These are phyloP conservation scores for Anastrepha obliqua DNA, from an alignment of 1,140 invertebrate species.

Conservation along the genomic window DNA sequence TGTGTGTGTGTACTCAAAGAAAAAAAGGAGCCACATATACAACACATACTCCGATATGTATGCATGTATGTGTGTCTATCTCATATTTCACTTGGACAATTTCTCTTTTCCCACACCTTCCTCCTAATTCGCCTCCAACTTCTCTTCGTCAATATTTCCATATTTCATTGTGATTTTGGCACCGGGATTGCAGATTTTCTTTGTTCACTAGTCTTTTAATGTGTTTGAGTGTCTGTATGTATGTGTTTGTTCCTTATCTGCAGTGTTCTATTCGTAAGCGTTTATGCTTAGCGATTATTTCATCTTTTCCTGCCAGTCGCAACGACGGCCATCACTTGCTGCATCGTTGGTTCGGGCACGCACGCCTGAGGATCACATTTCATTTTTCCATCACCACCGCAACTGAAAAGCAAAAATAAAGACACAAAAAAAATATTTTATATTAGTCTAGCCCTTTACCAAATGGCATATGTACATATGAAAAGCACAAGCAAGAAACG, in stretches of 20 bases:
- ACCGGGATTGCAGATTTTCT: slow-evolving; percentile 37
- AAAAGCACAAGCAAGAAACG: no score
- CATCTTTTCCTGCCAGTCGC: slow-evolving; percentile 82
- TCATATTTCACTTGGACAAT: slow-evolving; percentile 10
- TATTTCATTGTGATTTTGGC: slow-evolving; percentile 51
- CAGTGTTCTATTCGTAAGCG: slow-evolving; percentile 65
- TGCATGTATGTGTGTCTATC: not conserved
- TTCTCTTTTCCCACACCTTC: not conserved
- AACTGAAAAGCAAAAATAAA: slow-evolving; percentile 74
- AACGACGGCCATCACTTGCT: slow-evolving; percentile 89
- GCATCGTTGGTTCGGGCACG: slow-evolving; percentile 89
- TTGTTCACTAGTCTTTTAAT: slow-evolving; percentile 31
- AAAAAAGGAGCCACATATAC: slow-evolving; percentile 23
- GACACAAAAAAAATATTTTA: not conserved
- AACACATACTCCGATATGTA: slow-evolving; percentile 36
- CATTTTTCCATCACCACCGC: slow-evolving; percentile 92
- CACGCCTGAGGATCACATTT: slow-evolving; percentile 93
- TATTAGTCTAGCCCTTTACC: not conserved
- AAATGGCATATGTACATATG: not conserved
- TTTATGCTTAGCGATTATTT: slow-evolving; percentile 73
- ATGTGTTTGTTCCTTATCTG: not conserved
- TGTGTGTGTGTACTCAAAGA: not conserved
- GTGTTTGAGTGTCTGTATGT: not conserved
- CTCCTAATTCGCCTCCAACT: not conserved
- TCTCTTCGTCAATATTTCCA: slow-evolving; percentile 26